Conservation (phyloP, 2,888 invertebrate species). For the Lysandra bellargus region DNA sequence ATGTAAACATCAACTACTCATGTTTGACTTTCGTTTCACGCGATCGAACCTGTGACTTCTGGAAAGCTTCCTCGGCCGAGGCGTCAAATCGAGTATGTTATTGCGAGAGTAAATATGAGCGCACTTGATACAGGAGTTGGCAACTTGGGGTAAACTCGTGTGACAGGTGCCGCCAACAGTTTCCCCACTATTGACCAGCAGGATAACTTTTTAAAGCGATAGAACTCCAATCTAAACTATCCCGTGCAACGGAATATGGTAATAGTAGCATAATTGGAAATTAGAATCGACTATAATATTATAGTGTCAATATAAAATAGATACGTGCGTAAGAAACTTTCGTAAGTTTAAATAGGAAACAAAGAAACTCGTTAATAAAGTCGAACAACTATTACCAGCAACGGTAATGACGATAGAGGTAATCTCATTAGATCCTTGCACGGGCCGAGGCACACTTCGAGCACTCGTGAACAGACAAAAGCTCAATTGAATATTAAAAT, state of each 20-base stretch:
- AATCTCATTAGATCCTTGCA: constrained; percentile 16
- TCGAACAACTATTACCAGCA: background rate
- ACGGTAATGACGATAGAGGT: background rate
- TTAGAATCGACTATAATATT: background rate
- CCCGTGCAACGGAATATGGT: background rate
- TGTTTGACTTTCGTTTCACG: background rate
- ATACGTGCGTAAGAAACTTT: background rate
- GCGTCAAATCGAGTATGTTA: constrained; percentile 19
- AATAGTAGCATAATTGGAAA: background rate
- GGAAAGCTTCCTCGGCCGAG: background rate
- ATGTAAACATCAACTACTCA: background rate
- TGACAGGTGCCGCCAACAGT: constrained; percentile 56
- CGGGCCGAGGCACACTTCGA: constrained; percentile 40
- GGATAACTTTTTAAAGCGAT: constrained; percentile 26
- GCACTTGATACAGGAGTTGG: constrained; percentile 44
- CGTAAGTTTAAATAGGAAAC: background rate
- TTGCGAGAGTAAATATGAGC: constrained; percentile 11
- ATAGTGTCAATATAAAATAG: background rate
- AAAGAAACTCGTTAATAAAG: background rate
- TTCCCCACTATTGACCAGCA: constrained; percentile 39
- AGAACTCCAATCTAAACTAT: background rate
- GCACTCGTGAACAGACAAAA: constrained; percentile 50
- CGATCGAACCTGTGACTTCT: background rate
- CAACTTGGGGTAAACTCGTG: constrained; percentile 58
- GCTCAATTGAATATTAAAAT: constrained; percentile 79